Conservation (phyloP, 2,888 invertebrate species). For the Allacma fusca region DNA sequence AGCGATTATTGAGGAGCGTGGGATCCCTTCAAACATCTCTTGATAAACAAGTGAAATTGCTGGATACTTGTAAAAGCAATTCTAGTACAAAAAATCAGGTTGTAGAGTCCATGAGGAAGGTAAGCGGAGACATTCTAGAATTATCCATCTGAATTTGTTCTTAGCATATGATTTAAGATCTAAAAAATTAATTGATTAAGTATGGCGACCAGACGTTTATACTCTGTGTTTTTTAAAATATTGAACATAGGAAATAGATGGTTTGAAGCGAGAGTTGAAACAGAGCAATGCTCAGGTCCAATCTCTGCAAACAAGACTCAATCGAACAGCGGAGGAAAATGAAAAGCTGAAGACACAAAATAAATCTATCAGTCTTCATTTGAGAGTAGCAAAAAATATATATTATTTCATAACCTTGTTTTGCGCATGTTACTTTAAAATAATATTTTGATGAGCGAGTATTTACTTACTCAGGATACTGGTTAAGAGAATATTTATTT, state of each 20-base stretch:
- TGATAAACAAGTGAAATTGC: conserved; percentile 64
- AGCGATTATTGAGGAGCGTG: conserved; percentile 63
- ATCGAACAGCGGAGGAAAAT: conserved; percentile 67
- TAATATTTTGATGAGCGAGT: too few species aligned
- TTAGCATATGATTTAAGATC: too few species aligned
- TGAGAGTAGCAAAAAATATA: too few species aligned
- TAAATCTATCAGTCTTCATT: conserved; percentile 63
- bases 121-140: too few species aligned
- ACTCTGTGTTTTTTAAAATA: too few species aligned
- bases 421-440: too few species aligned
- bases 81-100: conserved; percentile 51
- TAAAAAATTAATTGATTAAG: too few species aligned
- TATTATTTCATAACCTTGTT: too few species aligned
- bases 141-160: too few species aligned
- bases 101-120: conserved; percentile 53
- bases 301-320: conserved; percentile 67
- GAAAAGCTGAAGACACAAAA: conserved; percentile 65
- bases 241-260: conserved; percentile 69
- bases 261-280: conserved; percentile 67
- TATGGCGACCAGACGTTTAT: too few species aligned
- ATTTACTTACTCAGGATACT: too few species aligned
- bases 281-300: conserved; percentile 64
- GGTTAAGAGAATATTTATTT: too few species aligned
- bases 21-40: conserved; percentile 64
- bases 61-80: conserved; percentile 64